Evolutionary conservation across 92 coral and sea anemone species (phyloP).

Genomic region (Galaxea fascicularis): DNA sequence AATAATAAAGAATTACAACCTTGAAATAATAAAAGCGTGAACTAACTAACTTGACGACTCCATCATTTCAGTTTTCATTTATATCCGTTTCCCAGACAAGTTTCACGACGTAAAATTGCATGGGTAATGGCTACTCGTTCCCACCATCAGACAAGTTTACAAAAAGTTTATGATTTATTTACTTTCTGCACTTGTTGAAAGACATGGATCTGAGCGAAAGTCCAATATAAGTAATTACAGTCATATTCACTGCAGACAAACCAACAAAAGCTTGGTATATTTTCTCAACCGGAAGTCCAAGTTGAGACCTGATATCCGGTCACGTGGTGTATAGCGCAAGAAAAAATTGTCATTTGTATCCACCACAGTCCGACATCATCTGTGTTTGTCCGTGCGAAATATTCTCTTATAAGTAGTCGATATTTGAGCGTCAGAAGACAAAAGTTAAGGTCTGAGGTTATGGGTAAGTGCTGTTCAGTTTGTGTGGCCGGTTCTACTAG

Average conservation of each 20-base stretch:
- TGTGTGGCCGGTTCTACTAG: slow-evolving; percentile 78
- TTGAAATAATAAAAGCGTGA: too few species aligned
- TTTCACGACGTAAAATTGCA: too few species aligned
- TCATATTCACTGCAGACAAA: not conserved
- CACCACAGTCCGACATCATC: slow-evolving; percentile 6
- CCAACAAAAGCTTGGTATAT: not conserved
- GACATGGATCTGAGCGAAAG: not conserved
- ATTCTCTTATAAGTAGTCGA: slow-evolving; percentile 16
- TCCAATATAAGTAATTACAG: slow-evolving; percentile 15
- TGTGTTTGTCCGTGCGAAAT: slow-evolving; percentile 13
- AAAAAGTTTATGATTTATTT: slow-evolving; percentile 5
- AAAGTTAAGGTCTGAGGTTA: slow-evolving; percentile 70
- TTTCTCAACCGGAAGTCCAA: slow-evolving; percentile 46
- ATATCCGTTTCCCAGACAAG: too few species aligned
- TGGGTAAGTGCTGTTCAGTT: slow-evolving; percentile 95
- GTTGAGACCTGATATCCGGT: slow-evolving; percentile 67
- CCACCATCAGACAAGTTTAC: not conserved
- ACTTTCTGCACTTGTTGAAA: not conserved
- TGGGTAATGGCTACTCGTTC: not conserved
- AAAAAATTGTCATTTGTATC: slow-evolving; percentile 55
- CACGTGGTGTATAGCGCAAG: slow-evolving; percentile 83
- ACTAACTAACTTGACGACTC: too few species aligned
- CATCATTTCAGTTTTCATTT: too few species aligned
- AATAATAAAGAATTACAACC: too few species aligned
- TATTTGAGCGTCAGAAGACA: slow-evolving; percentile 17